Conservation (phyloP, 2,888 invertebrate species). For the Barypeithes pellucidus region DNA sequence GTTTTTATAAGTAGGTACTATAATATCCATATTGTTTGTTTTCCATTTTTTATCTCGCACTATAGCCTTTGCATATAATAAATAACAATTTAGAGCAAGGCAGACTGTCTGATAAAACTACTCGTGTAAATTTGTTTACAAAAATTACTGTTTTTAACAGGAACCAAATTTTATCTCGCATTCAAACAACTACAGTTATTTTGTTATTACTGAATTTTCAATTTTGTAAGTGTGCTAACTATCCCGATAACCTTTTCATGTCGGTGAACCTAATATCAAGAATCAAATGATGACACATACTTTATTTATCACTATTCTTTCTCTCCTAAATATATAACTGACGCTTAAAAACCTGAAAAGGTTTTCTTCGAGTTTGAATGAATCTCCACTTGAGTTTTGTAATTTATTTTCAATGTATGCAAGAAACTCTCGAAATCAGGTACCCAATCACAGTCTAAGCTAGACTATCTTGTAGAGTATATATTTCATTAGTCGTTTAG, state of each 20-base stretch:
- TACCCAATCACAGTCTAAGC: too few species aligned
- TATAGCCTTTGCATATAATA: neutral
- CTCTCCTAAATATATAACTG: too few species aligned
- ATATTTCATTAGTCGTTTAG: too few species aligned
- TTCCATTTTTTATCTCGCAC: neutral
- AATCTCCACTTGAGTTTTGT: too few species aligned
- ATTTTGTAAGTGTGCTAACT: conserved; percentile 5
- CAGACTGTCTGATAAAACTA: neutral
- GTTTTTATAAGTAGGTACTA: neutral
- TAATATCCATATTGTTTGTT: neutral
- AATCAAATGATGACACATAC: neutral
- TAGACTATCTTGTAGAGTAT: too few species aligned
- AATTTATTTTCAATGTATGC: too few species aligned
- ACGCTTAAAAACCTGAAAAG: too few species aligned
- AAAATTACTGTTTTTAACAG: neutral
- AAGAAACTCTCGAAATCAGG: too few species aligned
- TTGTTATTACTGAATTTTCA: neutral
- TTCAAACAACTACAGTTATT: neutral
- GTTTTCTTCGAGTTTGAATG: too few species aligned
- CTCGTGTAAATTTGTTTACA: neutral
- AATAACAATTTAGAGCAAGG: neutral
- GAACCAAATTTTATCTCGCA: neutral
- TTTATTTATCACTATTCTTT: too few species aligned
- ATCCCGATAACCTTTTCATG: conserved; percentile 2
- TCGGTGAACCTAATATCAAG: neutral